Conservation (phyloP, 2,113 vertebrate genomes). For the Tapirus terrestris region DNA sequence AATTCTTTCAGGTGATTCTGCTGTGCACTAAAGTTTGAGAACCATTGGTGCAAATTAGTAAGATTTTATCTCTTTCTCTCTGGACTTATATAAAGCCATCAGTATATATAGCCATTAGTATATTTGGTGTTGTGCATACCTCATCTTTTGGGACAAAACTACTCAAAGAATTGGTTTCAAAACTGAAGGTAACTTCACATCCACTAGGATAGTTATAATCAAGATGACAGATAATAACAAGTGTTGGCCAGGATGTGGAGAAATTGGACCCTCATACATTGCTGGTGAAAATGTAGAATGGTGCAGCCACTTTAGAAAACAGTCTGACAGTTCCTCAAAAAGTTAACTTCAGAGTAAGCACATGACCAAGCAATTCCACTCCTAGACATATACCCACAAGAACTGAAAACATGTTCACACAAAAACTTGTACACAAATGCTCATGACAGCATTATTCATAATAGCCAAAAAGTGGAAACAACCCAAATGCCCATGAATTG, state of each 20-base stretch:
- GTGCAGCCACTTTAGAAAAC: neutral
- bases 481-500: neutral
- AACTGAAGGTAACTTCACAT: neutral
- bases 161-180: neutral
- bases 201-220: neutral
- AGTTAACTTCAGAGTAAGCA: neutral
- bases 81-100: neutral
- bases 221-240: neutral
- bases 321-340: neutral
- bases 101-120: neutral
- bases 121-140: neutral
- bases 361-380: neutral
- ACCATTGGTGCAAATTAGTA: neutral
- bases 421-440: slow-evolving; percentile 5
- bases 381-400: neutral
- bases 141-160: neutral
- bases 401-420: neutral
- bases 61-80: slow-evolving; percentile 13
- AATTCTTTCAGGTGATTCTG: neutral
- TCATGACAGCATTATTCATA: neutral
- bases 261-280: neutral
- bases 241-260: neutral
- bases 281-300: neutral
- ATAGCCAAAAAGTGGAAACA: neutral
- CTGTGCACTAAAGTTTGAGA: neutral